phyloP scores from a whole-genome alignment of 2,113 vertebrate species.

The Ciconia maguari region DNA sequence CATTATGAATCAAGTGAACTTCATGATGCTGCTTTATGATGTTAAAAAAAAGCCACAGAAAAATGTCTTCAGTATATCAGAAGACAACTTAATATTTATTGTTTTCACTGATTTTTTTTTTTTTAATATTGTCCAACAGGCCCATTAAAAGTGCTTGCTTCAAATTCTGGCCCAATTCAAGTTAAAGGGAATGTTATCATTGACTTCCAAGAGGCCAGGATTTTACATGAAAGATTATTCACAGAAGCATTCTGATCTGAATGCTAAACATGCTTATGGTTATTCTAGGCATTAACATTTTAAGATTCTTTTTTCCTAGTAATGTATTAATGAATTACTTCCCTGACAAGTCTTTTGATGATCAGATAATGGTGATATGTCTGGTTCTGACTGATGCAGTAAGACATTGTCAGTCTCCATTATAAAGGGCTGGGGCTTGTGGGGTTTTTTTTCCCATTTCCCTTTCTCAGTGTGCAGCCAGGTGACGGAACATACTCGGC shows the following conservation, averaged over 20 bases:
- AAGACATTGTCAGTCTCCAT: background rate
- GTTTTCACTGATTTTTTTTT: background rate
- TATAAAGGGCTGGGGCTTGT: background rate
- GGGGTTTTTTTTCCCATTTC: background rate
- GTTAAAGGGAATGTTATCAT: background rate
- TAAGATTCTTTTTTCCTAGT: background rate
- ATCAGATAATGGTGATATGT: background rate
- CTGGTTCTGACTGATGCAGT: background rate
- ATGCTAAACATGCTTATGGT: background rate
- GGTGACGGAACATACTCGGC: background rate
- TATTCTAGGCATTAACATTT: background rate
- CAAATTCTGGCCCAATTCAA: background rate
- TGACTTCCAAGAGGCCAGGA: background rate
- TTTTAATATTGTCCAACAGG: background rate
- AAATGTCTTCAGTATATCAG: background rate
- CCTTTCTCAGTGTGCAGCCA: background rate
- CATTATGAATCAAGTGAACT: background rate
- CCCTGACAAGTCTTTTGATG: background rate
- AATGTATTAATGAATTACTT: background rate
- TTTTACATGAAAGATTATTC: background rate
- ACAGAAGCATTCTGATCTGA: background rate
- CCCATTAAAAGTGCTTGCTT: background rate
- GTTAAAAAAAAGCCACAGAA: background rate
- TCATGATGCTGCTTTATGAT: background rate
- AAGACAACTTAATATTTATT: background rate